These are phyloP conservation scores for Pyrochroa serraticornis DNA, from an alignment of 2,888 invertebrate species.

Conservation along the genomic window DNA sequence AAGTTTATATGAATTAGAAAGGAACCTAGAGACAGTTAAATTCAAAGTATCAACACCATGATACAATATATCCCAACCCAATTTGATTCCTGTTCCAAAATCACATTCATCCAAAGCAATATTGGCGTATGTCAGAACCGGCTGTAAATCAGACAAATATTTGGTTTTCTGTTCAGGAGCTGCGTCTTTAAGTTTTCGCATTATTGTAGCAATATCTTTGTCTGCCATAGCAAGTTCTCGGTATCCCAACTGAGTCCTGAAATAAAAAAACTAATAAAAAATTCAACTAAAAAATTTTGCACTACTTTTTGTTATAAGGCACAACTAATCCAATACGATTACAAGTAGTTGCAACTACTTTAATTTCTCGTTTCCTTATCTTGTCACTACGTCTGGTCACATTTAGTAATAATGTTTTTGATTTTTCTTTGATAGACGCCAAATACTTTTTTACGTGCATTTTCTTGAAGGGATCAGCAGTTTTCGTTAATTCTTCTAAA, in stretches of 20 bases:
- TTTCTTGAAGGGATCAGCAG: constrained; percentile 68
- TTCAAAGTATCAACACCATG: constrained; percentile 75
- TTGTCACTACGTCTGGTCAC: constrained; percentile 64
- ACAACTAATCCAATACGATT: constrained; percentile 86
- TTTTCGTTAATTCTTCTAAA: constrained; percentile 63
- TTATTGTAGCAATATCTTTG: constrained; percentile 67
- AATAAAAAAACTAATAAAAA: constrained; percentile 24
- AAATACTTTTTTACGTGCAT: constrained; percentile 65
- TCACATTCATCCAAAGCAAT: constrained; percentile 95
- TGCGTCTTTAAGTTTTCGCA: constrained; percentile 69
- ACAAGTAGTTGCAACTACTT: constrained; percentile 73
- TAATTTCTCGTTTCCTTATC: constrained; percentile 67
- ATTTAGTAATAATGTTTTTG: constrained; percentile 65
- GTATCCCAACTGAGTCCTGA: constrained; percentile 79
- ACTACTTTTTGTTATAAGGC: constrained; percentile 75
- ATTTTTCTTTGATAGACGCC: constrained; percentile 67
- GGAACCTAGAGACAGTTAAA: constrained; percentile 65
- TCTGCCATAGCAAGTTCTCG: constrained; percentile 61
- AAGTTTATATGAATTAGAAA: constrained; percentile 78
- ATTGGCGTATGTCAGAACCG: constrained; percentile 77
- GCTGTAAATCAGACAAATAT: constrained; percentile 74
- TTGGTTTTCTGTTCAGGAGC: constrained; percentile 65
- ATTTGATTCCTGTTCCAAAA: constrained; percentile 90
- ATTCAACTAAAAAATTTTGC: background rate
- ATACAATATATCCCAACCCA: constrained; percentile 85